A percentile compares a stretch with the other conserved stretches of the same genome.
These are phyloP conservation scores for Globia sparganii DNA, from an alignment of 2,888 invertebrate genomes.

Conservation along the genomic window DNA sequence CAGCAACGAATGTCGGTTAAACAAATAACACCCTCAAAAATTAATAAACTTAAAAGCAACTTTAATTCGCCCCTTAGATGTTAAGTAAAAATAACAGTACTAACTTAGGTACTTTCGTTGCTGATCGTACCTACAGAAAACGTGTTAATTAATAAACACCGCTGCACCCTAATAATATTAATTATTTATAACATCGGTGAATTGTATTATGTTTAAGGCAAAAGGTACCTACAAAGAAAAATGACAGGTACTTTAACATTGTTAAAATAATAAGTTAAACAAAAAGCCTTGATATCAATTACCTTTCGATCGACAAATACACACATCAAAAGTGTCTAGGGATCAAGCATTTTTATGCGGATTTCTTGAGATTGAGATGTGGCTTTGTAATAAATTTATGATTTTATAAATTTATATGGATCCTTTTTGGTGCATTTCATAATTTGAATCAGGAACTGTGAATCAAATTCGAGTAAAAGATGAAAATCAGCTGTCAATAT, in stretches of 20 bases:
- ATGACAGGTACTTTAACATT: neutral
- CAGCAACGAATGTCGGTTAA: slow-evolving; percentile 9
- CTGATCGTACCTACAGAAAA: slow-evolving; percentile 1
- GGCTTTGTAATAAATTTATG: too few species aligned
- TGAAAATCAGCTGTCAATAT: too few species aligned
- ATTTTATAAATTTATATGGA: too few species aligned
- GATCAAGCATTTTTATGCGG: too few species aligned
- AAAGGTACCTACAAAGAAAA: too few species aligned
- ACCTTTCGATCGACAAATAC: neutral
- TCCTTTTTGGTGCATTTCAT: too few species aligned
- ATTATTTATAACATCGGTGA: neutral
- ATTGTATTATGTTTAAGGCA: neutral
- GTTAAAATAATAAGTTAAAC: neutral
- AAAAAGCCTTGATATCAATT: neutral
- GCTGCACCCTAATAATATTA: slow-evolving; percentile 3
- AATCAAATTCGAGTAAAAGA: too few species aligned
- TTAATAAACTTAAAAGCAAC: neutral
- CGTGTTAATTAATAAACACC: neutral
- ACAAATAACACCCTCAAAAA: neutral
- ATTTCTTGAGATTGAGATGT: too few species aligned
- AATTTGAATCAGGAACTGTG: too few species aligned
- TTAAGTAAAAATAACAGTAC: neutral
- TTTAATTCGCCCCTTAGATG: neutral
- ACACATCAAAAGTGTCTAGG: too few species aligned
- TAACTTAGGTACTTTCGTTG: neutral